Conservation (phyloP, 1,140 invertebrate genomes). For the Conus betulinus region DNA sequence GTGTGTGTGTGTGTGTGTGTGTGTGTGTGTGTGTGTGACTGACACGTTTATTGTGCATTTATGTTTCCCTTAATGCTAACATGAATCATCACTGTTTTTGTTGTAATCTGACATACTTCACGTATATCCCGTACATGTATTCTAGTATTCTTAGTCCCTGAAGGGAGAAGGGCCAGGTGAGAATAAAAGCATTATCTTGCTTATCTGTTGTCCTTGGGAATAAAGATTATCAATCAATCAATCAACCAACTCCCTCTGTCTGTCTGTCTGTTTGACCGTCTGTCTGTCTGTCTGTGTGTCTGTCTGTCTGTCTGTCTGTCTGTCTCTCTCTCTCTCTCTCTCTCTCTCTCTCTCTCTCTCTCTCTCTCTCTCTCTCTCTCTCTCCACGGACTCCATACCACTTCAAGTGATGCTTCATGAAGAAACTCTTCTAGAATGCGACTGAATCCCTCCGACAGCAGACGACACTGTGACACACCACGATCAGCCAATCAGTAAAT, state of each 20-base stretch:
- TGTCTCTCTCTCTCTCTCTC: slow-evolving; percentile 6
- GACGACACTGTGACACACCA: neutral
- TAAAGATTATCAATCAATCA: too few species aligned
- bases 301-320: slow-evolving; percentile 13
- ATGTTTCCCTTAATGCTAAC: too few species aligned
- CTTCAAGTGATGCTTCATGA: neutral
- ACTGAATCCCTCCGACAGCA: neutral
- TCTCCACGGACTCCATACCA: neutral
- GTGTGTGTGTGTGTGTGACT: too few species aligned
- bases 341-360: neutral
- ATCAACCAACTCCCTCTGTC: slow-evolving; percentile 4
- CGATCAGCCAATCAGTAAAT: neutral
- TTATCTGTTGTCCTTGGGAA: too few species aligned
- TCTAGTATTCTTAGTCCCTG: too few species aligned
- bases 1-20: too few species aligned
- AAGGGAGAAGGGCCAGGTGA: too few species aligned
- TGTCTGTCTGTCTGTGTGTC: neutral
- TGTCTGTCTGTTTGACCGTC: neutral
- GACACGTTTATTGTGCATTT: too few species aligned
- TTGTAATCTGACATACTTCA: too few species aligned
- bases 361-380: neutral
- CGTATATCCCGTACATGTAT: too few species aligned
- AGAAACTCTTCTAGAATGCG: neutral
- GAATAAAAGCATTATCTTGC: too few species aligned
- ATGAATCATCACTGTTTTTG: too few species aligned